Conservation (phyloP, 2,797 vertebrate species). For the Danio albolineatus region DNA sequence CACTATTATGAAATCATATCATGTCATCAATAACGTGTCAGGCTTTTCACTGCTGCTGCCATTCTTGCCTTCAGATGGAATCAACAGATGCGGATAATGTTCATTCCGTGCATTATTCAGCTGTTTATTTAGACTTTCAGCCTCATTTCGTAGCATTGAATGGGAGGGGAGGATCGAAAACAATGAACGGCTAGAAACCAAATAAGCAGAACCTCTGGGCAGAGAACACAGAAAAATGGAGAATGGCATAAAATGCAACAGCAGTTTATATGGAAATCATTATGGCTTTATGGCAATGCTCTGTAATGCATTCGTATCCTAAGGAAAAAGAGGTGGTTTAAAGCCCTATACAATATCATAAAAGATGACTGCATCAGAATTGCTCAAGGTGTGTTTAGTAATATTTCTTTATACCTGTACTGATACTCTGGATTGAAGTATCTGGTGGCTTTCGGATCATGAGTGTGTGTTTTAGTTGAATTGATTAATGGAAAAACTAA, state of each 20-base stretch:
- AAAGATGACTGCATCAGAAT: background rate
- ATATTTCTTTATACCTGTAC: conserved; percentile 1
- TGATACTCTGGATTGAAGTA: background rate
- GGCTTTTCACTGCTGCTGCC: conserved; percentile 15
- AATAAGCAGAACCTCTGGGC: conserved; percentile 24
- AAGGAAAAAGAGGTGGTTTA: conserved; percentile 10
- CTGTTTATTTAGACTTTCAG: conserved; percentile 29
- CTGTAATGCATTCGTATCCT: conserved; percentile 11
- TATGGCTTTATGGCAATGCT: background rate
- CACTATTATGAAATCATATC: conserved; percentile 41
- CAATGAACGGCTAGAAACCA: background rate
- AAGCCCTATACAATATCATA: background rate
- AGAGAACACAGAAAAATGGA: background rate
- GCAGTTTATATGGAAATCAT: conserved; percentile 13
- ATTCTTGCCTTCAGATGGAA: conserved; percentile 29
- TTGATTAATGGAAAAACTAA: background rate
- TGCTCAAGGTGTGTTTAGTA: background rate
- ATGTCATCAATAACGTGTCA: conserved; percentile 39
- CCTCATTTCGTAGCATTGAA: conserved; percentile 6
- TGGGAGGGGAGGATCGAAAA: background rate
- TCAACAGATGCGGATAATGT: conserved; percentile 37
- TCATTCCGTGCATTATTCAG: conserved; percentile 1
- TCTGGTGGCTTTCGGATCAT: background rate
- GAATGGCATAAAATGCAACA: background rate
- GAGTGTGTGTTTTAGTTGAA: background rate